Evolutionary conservation across 2,113 vertebrate species (phyloP), one percentile per base, ranked within the genome.

Genomic region (Acrocephalus kingi): DNA sequence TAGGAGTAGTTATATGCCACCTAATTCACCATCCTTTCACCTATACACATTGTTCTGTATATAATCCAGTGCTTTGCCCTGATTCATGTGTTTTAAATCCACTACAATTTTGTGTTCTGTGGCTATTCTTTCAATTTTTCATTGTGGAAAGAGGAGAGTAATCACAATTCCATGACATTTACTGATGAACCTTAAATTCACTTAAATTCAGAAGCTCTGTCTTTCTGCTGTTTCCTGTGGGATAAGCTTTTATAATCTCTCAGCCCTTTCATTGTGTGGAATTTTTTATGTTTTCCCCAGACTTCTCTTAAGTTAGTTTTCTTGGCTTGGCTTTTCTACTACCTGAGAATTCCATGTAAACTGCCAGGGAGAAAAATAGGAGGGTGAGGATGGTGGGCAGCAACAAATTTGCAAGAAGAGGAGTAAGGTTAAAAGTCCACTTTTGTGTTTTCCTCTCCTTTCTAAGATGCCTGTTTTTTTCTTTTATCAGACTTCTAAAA

Each of bases 261-360:
- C 51, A 93, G 63, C 55, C 27, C 15, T 86, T 93, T 85, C 31
- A 35, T 46, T 69, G 13, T 58, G n/a, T 80, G 46, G 78, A 93
- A 30, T 62, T 66, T 87, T 76, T 92, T 41, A 17, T 5, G 1
- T 79, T 84, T 95, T 73, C 37, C 41, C 74, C 81, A 95, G 87
- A 72, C 58, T 91, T 94, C 33, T 84, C 55, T 87, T 39, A 72
- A 84, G 6, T 93, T 73, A 86, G 51, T 84, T 62, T 30, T 54
- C 79, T 94, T 96, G 81, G 48, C 81, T 87, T 93, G 49, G 51
- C 30, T 91, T 87, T 94, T 11, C 61, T 76, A 76, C 19, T 93
- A 87, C 62, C 59, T 82, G 80, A 94, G 66, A 93, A 75, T 94
- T 96, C 87, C 80, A 28, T 76, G 37, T 49, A 46, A 94, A 64